Evolutionary conservation across 2,797 vertebrate genomes (phyloP), one percentile per base, ranked within the genome.

Genomic region (Poeciliopsis presidionis): DNA sequence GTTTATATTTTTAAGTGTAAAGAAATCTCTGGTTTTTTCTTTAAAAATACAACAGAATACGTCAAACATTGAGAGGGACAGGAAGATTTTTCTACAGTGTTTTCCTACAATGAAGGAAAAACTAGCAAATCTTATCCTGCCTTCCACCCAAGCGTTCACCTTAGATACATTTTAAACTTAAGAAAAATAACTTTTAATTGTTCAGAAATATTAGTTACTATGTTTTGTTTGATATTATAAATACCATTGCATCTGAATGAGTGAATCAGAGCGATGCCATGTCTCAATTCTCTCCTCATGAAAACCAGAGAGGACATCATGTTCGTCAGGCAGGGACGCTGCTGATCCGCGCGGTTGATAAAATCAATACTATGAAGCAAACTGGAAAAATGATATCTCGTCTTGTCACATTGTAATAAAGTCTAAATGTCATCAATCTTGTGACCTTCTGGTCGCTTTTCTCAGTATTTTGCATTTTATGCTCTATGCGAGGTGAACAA

Each of bases 251-350:
- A 78, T 33, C 13, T 72, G 25, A 30, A 59, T 53, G 22, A 81
- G n/a, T 80, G 8, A 78, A 8, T 80, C 72, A 28, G 59, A 67
- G 6, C 1, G 8, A 28, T 77, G 5, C 61, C 5, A n/a, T 11
- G n/a, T 63, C 33, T 53, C 72, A 18, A 20, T 80, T 80, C 20
- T 83, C 73, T 86, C 51, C 79, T 5, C 87, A 96, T 95, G 63
- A 1, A 0, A 45, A 92, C 86, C 77, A 95, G 86, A 87, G 81
- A 12, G 61, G 84, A 95, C 55, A 94, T 95, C 73, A 28, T 93
- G 77, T 83, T 96, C 33, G 46, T 4, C 46, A 94, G 91, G 74
- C 91, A 95, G 20, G 91, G 72, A 46, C 28, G 14, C 69, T 96
- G 95, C 86, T 94, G 79, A 94, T 0, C 47, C 14, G 41, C 5